phyloP scores from a whole-genome alignment of 2,888 invertebrate species.

The Volucella bombylans region DNA sequence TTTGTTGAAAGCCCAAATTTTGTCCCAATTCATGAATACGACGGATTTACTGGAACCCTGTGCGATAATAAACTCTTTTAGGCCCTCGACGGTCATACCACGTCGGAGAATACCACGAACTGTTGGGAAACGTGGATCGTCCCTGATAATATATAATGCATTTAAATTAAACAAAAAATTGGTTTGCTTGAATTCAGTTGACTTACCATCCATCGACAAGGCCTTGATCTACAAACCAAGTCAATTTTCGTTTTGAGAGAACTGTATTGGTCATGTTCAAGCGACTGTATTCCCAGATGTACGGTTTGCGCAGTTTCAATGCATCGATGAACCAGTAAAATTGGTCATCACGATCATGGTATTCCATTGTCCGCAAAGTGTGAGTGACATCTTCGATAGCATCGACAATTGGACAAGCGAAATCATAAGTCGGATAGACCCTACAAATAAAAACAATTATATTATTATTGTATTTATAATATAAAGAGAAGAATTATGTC shows the following conservation, averaged over 20 bases:
- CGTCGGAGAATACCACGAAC: conserved; percentile 97
- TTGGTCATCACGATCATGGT: conserved; percentile 98
- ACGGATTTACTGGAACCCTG: conserved; percentile 98
- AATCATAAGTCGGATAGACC: conserved; percentile 99
- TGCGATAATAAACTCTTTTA: conserved; percentile 97
- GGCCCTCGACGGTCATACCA: conserved; percentile 98
- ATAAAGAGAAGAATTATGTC: not conserved
- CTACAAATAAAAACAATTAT: conserved; percentile 84
- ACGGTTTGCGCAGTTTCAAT: conserved; percentile 92
- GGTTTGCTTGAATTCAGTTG: conserved; percentile 76
- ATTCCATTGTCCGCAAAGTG: conserved; percentile 98
- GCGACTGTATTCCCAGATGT: conserved; percentile 98
- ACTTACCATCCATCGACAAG: conserved; percentile 95
- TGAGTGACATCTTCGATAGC: conserved; percentile 98
- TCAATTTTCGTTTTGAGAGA: conserved; percentile 97
- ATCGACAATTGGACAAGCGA: conserved; percentile 99
- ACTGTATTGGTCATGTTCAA: conserved; percentile 99
- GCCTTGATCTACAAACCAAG: conserved; percentile 98
- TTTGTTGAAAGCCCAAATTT: conserved; percentile 99
- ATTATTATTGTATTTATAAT: conserved; percentile 17
- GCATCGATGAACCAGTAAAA: conserved; percentile 98
- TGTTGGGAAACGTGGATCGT: conserved; percentile 99
- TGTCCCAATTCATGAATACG: conserved; percentile 99
- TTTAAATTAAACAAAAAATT: not conserved
- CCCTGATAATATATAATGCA: conserved; percentile 84